phyloP scores from a whole-genome alignment of 2,797 vertebrate species.

The Stomatorhinus walkeri region DNA sequence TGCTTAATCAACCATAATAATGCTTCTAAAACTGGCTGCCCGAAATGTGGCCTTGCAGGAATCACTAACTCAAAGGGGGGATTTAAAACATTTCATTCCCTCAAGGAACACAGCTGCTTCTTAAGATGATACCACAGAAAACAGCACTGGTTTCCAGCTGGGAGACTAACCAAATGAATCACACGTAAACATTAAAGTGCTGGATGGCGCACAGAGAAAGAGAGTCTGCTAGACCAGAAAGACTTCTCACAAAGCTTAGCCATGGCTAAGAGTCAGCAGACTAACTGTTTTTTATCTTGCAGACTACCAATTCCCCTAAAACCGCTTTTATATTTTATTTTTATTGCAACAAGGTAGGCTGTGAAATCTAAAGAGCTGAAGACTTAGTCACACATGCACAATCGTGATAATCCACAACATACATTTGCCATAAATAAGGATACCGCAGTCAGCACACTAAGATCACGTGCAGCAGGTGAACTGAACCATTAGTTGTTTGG shows the following conservation, averaged over 20 bases:
- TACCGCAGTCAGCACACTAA: neutral
- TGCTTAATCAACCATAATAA: neutral
- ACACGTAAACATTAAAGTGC: neutral
- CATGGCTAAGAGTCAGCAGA: neutral
- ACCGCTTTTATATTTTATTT: neutral
- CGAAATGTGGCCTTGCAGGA: neutral
- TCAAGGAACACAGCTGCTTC: neutral
- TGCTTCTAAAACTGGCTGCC: neutral
- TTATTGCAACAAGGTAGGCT: neutral
- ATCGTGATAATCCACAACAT: neutral
- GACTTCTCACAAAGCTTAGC: neutral
- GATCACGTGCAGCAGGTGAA: neutral
- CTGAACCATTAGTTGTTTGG: neutral
- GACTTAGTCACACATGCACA: neutral
- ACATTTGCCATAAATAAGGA: neutral
- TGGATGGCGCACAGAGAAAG: neutral
- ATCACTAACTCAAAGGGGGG: neutral
- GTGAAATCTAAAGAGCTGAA: neutral
- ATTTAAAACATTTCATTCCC: slow-evolving; percentile 1
- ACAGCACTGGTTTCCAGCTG: neutral
- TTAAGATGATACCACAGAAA: neutral
- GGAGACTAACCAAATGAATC: neutral
- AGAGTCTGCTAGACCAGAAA: neutral
- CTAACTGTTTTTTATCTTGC: neutral
- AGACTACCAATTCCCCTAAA: neutral